Conservation (phyloP, 2,888 invertebrate genomes). For the Colletes collaris region DNA sequence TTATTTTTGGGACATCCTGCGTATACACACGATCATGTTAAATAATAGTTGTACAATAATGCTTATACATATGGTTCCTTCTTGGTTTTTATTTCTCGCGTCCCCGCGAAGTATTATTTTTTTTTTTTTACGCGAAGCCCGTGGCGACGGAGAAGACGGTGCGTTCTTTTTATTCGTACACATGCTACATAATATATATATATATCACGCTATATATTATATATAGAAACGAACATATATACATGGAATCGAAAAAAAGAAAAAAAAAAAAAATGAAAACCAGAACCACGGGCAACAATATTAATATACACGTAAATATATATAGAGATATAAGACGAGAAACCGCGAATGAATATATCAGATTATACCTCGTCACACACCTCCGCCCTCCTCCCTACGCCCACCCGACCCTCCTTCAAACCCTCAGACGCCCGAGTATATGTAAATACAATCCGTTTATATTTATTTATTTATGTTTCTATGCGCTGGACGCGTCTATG, state of each 20-base stretch:
- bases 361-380: slow-evolving; percentile 12
- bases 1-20: background rate
- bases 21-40: slow-evolving; percentile 19
- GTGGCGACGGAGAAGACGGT: background rate
- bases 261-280: slow-evolving; percentile 15
- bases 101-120: slow-evolving; percentile 60
- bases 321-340: slow-evolving; percentile 40
- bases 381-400: background rate
- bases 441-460: slow-evolving; percentile 77
- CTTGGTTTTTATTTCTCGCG: slow-evolving; percentile 46
- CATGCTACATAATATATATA: background rate
- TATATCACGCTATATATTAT: too few relatives aligned
- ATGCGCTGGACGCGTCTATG: slow-evolving; percentile 81
- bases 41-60: slow-evolving; percentile 25
- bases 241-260: background rate
- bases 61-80: slow-evolving; percentile 48
- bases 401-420: background rate
- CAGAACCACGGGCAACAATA: slow-evolving; percentile 35
- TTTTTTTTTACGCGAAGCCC: slow-evolving; percentile 48
- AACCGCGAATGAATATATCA: slow-evolving; percentile 48
- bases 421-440: slow-evolving; percentile 56
- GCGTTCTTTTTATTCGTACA: background rate
- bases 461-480: slow-evolving; percentile 81
- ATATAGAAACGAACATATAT: too few relatives aligned
- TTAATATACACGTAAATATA: slow-evolving; percentile 56